Evolutionary conservation across 2,888 invertebrate species (phyloP).

Genomic region (Pantelozetes paolii): DNA sequence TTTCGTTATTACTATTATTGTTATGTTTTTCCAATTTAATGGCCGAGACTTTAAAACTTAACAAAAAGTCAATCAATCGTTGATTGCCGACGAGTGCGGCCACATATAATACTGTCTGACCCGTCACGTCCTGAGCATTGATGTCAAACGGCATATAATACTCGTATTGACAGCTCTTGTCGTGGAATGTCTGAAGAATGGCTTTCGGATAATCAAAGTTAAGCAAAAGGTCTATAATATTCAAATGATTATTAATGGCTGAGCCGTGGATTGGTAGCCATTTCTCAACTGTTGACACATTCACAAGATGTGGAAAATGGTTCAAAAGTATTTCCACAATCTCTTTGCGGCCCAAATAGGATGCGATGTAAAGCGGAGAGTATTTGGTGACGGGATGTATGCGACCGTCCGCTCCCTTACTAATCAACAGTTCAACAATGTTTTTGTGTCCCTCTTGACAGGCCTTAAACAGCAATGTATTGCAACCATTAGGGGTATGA

Average conservation of each 20-base stretch:
- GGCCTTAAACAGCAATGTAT: slow-evolving; percentile 62
- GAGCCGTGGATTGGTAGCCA: slow-evolving; percentile 91
- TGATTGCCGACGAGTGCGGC: slow-evolving; percentile 78
- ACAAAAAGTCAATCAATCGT: slow-evolving; percentile 69
- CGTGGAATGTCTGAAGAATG: slow-evolving; percentile 57
- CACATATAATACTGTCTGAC: slow-evolving; percentile 83
- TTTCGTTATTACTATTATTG: slow-evolving; percentile 1
- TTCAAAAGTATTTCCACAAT: slow-evolving; percentile 67
- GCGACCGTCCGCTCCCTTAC: slow-evolving; percentile 72
- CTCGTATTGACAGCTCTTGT: slow-evolving; percentile 61
- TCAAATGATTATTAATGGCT: slow-evolving; percentile 77
- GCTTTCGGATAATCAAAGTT: slow-evolving; percentile 71
- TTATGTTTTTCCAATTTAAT: slow-evolving; percentile 43
- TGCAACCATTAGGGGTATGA: slow-evolving; percentile 79
- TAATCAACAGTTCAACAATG: slow-evolving; percentile 71
- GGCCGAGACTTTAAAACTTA: slow-evolving; percentile 66
- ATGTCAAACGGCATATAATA: slow-evolving; percentile 87
- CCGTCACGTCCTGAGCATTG: slow-evolving; percentile 81
- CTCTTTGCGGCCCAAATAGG: slow-evolving; percentile 74
- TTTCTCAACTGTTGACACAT: slow-evolving; percentile 81
- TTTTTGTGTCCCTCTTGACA: slow-evolving; percentile 76
- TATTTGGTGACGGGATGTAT: slow-evolving; percentile 85
- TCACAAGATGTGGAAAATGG: slow-evolving; percentile 75
- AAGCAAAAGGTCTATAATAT: slow-evolving; percentile 71
- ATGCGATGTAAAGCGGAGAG: slow-evolving; percentile 84